Evolutionary conservation across 2,113 vertebrate genomes (phyloP).

Genomic region (Zeus faber): DNA sequence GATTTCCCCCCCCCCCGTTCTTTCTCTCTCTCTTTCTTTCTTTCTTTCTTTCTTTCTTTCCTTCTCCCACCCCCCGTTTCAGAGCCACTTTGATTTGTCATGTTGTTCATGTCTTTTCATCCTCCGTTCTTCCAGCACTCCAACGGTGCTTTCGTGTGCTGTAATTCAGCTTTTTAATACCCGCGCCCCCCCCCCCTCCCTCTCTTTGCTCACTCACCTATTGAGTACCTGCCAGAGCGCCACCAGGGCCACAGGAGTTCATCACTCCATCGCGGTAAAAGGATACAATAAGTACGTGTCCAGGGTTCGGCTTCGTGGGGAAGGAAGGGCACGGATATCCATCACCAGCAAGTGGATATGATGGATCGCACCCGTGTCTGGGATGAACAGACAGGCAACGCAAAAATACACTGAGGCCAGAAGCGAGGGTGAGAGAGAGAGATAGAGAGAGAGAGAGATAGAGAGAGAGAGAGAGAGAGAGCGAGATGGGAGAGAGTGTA

Average conservation of each 20-base stretch:
- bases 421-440: too few relatives aligned
- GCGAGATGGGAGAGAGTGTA: too few relatives aligned
- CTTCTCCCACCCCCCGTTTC: too few relatives aligned
- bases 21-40: not conserved
- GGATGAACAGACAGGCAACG: conserved; percentile 73
- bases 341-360: conserved; percentile 59
- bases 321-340: conserved; percentile 73
- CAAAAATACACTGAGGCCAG: conserved; percentile 69
- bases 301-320: conserved; percentile 61
- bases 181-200: conserved; percentile 24
- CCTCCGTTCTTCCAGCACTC: conserved; percentile 28
- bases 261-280: conserved; percentile 68
- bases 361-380: conserved; percentile 67
- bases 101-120: conserved; percentile 71
- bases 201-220: conserved; percentile 57
- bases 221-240: conserved; percentile 61
- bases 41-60: too few relatives aligned
- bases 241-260: conserved; percentile 60
- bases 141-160: conserved; percentile 43
- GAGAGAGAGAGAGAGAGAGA: too few relatives aligned
- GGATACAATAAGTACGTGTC: conserved; percentile 76
- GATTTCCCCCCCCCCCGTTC: conserved; percentile 57
- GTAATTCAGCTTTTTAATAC: conserved; percentile 65
- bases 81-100: conserved; percentile 65
- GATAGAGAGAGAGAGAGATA: too few relatives aligned